phyloP scores from a whole-genome alignment of 2,113 vertebrate species.

The Micronycteris hirsuta region DNA sequence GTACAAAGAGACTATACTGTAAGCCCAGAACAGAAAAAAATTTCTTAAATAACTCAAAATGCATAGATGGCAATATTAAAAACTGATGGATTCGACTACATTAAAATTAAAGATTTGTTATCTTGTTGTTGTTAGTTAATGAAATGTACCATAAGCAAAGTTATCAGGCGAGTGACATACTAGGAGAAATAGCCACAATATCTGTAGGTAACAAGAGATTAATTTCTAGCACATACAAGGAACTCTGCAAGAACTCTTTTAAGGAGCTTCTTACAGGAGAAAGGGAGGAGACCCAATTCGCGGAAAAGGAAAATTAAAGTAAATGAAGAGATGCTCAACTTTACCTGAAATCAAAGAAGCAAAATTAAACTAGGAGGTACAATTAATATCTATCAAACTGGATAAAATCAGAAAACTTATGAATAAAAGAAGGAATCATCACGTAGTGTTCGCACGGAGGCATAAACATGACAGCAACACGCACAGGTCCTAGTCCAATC shows the following conservation, averaged over 20 bases:
- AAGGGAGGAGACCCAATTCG: not conserved
- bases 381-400: not conserved
- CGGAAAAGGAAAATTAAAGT: not conserved
- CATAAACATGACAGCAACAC: not conserved
- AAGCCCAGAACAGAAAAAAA: not conserved
- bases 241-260: not conserved
- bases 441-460: no score
- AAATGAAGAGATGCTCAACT: not conserved
- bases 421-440: not conserved
- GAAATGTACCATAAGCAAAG: not conserved
- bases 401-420: not conserved
- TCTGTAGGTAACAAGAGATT: not conserved
- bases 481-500: not conserved
- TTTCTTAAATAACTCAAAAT: not conserved
- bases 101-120: constrained; percentile 4
- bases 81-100: not conserved
- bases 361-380: constrained; percentile 1
- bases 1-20: not conserved
- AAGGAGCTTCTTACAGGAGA: constrained; percentile 9
- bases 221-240: not conserved
- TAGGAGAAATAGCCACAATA: not conserved
- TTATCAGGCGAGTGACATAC: not conserved
- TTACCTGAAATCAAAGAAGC: not conserved
- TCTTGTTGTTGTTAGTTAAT: not conserved
- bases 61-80: not conserved